A percentile compares a stretch with the other conserved stretches of the same genome.
Conservation (phyloP, 2,113 vertebrate species). For the Dromas ardeola region DNA sequence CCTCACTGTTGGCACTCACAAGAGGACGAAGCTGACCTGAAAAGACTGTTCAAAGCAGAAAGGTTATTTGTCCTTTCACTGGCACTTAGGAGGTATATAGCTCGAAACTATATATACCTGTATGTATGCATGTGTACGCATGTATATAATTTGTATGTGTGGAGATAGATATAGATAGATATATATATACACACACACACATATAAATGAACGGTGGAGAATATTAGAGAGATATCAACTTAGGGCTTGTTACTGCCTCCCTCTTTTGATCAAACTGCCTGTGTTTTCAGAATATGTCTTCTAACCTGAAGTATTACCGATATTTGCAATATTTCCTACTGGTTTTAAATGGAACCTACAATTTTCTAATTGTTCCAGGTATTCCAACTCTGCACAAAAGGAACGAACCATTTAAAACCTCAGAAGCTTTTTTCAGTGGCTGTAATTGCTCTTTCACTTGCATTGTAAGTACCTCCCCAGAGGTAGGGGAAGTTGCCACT, state of each 20-base stretch:
- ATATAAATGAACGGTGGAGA: not conserved
- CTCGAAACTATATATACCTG: not conserved
- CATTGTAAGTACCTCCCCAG: not conserved
- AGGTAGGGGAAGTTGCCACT: not conserved
- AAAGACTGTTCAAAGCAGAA: not conserved
- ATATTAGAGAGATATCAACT: not conserved
- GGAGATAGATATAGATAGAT: too few species aligned
- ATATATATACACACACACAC: rapidly evolving
- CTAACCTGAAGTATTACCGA: not conserved
- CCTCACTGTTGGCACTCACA: not conserved
- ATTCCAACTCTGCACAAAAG: not conserved
- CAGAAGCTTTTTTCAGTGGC: not conserved
- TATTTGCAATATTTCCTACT: not conserved
- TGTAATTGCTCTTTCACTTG: not conserved
- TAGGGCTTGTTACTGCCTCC: not conserved
- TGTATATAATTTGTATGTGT: not conserved
- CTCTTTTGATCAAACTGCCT: not conserved
- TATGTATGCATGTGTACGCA: not conserved
- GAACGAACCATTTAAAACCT: not conserved
- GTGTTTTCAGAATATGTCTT: not conserved
- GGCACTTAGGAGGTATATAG: not conserved
- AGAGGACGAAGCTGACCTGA: not conserved
- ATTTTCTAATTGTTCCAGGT: not conserved
- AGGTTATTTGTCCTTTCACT: not conserved
- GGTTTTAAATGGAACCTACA: not conserved